A percentile compares a stretch with the other conserved stretches of the same genome.
These are phyloP conservation scores for Nothobranchius kuhntae DNA, from an alignment of 2,113 vertebrate species.

Conservation along the genomic window DNA sequence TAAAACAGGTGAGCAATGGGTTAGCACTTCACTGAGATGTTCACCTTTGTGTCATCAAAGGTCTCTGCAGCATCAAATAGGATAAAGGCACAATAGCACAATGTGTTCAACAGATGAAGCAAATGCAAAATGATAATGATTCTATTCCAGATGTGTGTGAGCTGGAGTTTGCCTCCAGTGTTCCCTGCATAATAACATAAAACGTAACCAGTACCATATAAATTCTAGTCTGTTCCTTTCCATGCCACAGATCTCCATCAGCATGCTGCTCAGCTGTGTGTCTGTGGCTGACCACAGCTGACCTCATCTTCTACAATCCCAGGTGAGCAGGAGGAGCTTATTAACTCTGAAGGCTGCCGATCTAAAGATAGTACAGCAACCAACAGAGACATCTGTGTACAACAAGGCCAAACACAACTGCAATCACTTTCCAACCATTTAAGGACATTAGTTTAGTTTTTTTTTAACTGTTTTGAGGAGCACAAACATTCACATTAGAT, in stretches of 20 bases:
- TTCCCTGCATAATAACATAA: background rate
- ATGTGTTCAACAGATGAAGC: too few relatives aligned
- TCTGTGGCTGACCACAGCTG: slow-evolving; percentile 32
- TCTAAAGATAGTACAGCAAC: slow-evolving; percentile 16
- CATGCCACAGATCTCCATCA: slow-evolving; percentile 6
- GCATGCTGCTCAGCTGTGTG: slow-evolving; percentile 14
- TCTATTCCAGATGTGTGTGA: too few relatives aligned
- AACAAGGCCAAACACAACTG: too few relatives aligned
- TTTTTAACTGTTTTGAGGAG: too few relatives aligned
- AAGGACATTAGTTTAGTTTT: too few relatives aligned
- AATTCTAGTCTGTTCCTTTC: background rate
- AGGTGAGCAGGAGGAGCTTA: slow-evolving; percentile 40
- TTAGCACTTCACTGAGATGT: too few relatives aligned
- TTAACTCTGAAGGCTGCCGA: slow-evolving; percentile 36
- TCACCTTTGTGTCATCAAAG: background rate
- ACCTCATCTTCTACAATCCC: slow-evolving; percentile 43
- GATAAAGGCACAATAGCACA: too few relatives aligned
- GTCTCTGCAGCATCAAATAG: too few relatives aligned
- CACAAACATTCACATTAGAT: too few relatives aligned
- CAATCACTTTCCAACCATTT: too few relatives aligned
- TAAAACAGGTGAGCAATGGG: background rate
- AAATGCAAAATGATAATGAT: too few relatives aligned
- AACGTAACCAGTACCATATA: background rate
- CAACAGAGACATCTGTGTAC: slow-evolving; percentile 12
- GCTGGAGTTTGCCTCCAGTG: too few relatives aligned